These are phyloP conservation scores for Drosophila putrida DNA, from an alignment of 2,888 invertebrate species.

Conservation along the genomic window DNA sequence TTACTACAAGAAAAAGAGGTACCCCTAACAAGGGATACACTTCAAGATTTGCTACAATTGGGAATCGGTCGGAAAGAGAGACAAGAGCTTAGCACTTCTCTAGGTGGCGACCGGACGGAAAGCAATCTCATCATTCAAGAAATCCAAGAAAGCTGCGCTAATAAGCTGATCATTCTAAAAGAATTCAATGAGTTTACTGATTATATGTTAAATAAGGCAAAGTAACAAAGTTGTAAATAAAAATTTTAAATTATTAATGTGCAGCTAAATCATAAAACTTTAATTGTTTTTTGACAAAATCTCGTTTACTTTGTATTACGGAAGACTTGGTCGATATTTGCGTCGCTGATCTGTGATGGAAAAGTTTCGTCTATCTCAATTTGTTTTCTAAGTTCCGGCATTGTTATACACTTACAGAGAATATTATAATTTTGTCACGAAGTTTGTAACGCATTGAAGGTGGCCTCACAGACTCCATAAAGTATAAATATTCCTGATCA, in stretches of 20 bases:
- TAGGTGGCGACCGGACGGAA: background rate
- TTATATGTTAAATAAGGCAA: background rate
- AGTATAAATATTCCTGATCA: too few species aligned
- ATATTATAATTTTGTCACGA: too few species aligned
- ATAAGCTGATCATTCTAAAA: background rate
- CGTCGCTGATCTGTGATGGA: too few species aligned
- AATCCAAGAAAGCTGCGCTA: slow-evolving; percentile 8
- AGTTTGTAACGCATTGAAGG: too few species aligned
- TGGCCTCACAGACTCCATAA: too few species aligned
- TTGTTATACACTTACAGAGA: too few species aligned
- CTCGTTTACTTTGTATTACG: too few species aligned
- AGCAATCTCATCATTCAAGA: slow-evolving; percentile 13
- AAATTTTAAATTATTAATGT: background rate
- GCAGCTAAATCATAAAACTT: background rate
- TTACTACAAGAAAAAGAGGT: background rate
- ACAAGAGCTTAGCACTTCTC: background rate
- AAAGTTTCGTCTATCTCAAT: too few species aligned
- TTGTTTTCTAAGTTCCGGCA: too few species aligned
- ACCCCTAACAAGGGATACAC: background rate
- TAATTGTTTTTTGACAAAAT: too few species aligned
- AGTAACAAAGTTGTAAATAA: slow-evolving; percentile 1
- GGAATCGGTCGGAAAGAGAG: slow-evolving; percentile 5
- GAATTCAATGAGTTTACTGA: slow-evolving; percentile 8
- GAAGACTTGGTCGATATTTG: too few species aligned
- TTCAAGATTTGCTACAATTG: slow-evolving; percentile 4